phyloP scores from a whole-genome alignment of 2,113 vertebrate genomes.

The Clarias macrocephalus region DNA sequence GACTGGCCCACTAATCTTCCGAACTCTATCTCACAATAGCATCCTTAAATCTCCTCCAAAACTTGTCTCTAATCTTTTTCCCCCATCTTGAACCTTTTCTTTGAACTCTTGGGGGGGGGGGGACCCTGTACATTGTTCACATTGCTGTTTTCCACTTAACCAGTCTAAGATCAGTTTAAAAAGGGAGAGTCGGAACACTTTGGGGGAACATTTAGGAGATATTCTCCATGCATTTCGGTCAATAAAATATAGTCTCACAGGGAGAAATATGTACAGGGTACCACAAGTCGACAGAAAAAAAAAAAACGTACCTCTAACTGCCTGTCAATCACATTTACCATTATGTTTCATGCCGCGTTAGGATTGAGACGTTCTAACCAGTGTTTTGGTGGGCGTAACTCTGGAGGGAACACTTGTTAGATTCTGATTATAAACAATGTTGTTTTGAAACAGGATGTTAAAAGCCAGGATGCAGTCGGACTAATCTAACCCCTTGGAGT shows the following conservation, averaged over 20 bases:
- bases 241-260: not conserved
- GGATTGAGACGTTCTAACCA: not conserved
- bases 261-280: not conserved
- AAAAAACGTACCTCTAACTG: not conserved
- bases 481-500: not conserved
- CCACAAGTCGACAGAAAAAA: not conserved
- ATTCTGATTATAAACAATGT: not conserved
- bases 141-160: not conserved
- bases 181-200: not conserved
- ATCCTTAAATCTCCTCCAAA: slow-evolving; percentile 14
- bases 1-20: not conserved
- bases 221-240: too few species aligned
- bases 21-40: not conserved
- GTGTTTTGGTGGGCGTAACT: not conserved
- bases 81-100: not conserved
- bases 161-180: not conserved
- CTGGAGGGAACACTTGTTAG: not conserved
- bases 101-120: not conserved
- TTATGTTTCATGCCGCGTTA: not conserved
- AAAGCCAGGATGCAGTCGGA: not conserved
- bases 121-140: not conserved
- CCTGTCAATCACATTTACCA: not conserved
- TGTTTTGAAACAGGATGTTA: not conserved
- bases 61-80: slow-evolving; percentile 13
- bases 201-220: not conserved